These are phyloP conservation scores for Anoplophora glabripennis DNA, from an alignment of 1,140 invertebrate genomes.

Conservation along the genomic window DNA sequence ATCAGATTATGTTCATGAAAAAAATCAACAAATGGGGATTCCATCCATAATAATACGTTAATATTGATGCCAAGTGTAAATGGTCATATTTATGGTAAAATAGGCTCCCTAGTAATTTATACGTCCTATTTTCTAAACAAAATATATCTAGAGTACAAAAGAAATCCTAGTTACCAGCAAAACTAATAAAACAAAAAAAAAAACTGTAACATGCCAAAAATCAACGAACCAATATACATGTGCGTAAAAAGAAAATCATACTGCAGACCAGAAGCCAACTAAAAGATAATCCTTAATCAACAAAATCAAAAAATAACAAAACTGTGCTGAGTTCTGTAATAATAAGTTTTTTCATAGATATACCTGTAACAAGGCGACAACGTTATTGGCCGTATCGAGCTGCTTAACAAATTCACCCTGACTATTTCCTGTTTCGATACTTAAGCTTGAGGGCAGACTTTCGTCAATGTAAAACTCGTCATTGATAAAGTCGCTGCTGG, in stretches of 20 bases:
- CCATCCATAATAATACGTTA: too few species aligned
- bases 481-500: conserved; percentile 63
- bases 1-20: too few species aligned
- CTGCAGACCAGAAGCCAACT: neutral
- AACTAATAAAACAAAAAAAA: conserved; percentile 31
- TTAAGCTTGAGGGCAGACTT: conserved; percentile 69
- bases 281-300: too few species aligned
- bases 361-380: conserved; percentile 65
- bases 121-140: conserved; percentile 9
- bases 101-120: too few species aligned
- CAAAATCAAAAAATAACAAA: too few species aligned
- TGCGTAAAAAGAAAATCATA: neutral
- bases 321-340: too few species aligned
- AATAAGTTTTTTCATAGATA: conserved; percentile 24
- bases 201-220: neutral
- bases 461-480: conserved; percentile 86
- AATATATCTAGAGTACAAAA: conserved; percentile 1
- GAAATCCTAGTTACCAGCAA: neutral
- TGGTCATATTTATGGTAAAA: too few species aligned
- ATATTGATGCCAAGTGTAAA: too few species aligned
- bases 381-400: conserved; percentile 60
- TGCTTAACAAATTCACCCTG: conserved; percentile 49
- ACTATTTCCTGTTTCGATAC: conserved; percentile 59
- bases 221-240: neutral
- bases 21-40: too few species aligned